phyloP scores from a whole-genome alignment of 2,888 invertebrate species.

The Teinopalpus imperialis region DNA sequence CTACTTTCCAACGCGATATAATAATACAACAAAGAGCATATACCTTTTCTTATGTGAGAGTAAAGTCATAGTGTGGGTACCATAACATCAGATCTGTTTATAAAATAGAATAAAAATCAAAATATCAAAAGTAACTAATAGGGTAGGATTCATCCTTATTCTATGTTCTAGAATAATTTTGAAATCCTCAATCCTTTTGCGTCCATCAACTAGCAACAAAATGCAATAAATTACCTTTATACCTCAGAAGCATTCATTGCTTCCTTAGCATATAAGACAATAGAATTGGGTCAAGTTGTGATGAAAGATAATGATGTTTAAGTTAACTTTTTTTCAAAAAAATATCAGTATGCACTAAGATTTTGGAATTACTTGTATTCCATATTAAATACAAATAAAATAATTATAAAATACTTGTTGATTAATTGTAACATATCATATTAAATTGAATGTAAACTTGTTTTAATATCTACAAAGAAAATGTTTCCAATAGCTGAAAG shows the following conservation, averaged over 20 bases:
- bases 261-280: slow-evolving; percentile 65
- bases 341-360: slow-evolving; percentile 63
- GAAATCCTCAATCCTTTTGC: slow-evolving; percentile 40
- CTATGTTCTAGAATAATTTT: slow-evolving; percentile 45
- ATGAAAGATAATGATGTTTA: slow-evolving; percentile 41
- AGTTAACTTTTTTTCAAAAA: slow-evolving; percentile 45
- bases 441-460: no score
- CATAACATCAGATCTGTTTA: slow-evolving; percentile 74
- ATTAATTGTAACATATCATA: no score
- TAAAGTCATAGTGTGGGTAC: slow-evolving; percentile 48
- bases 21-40: slow-evolving; percentile 69
- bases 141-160: slow-evolving; percentile 47
- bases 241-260: slow-evolving; percentile 70
- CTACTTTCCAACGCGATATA: slow-evolving; percentile 64
- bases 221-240: slow-evolving; percentile 57
- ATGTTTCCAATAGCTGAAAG: neutral
- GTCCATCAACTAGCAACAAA: slow-evolving; percentile 46
- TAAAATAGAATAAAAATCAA: slow-evolving; percentile 53
- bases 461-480: neutral
- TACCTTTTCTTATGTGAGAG: slow-evolving; percentile 44
- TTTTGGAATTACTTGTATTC: neutral
- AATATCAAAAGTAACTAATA: slow-evolving; percentile 36
- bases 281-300: slow-evolving; percentile 51
- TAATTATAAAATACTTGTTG: neutral
- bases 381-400: neutral